Evolutionary conservation across 2,888 invertebrate genomes (phyloP), one percentile per base, ranked within the genome.

Genomic region (Drosophila trichaetosa): DNA sequence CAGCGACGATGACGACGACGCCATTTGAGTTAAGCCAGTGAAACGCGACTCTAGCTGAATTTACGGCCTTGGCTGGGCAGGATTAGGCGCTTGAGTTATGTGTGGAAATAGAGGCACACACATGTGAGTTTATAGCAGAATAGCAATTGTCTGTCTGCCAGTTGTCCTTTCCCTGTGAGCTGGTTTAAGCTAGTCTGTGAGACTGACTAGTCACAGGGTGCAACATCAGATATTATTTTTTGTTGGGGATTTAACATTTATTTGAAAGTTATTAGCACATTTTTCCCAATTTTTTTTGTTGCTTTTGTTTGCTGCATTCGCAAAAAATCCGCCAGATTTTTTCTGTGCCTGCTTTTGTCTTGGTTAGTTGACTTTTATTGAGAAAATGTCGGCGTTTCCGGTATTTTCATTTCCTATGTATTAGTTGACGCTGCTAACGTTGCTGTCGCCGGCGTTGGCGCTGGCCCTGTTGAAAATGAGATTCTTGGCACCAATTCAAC

Each of bases 401-500:
- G 62, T 76, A 79, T 76, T 79, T 80, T 79, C 74, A 71, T 76
- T 74, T 79, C 64, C 76, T 76, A 79, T 84, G 52, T 72, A 68
- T 52, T 71, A 78, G 64, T 71, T 78, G 64, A 70, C 61, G 62
- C 69, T 76, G 73, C 61, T 34, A 24, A 33, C 52, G 49, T 40
- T 27, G 62, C 46, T 65, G 64, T 29, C 72, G 46, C 8, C 57
- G 46, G 38, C 61, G 31, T 61, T 60, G 60, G 36, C 59, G 70
- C 53, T 49, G 60, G 36, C 59, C 70, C 53, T 49, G 81, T 89
- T 83, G 87, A 90, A 91, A 91, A 91, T 91, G 82, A 90, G 90
- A 91, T 91, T 91, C 87, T 92, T 92, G 92, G 92, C 91, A 91
- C 88, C 89, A 91, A 90, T 92, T 92, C 92, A 92, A 92, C 90